phyloP scores from a whole-genome alignment of 2,113 vertebrate genomes.

The Peromyscus californicus region DNA sequence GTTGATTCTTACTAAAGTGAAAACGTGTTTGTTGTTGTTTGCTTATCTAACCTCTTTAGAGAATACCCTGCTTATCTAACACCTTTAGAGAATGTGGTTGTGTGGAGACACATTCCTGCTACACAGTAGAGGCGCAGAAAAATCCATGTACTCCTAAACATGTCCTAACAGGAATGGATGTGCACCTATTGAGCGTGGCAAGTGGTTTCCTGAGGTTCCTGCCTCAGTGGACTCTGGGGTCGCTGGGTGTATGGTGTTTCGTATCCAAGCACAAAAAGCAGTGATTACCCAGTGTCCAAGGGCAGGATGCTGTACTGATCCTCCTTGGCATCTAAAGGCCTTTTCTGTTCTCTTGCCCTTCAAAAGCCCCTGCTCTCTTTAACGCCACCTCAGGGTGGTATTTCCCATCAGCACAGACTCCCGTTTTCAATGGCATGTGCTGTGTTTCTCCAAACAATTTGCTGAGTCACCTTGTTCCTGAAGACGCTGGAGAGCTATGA shows the following conservation, averaged over 20 bases:
- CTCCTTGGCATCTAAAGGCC: background rate
- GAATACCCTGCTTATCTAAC: too few species aligned
- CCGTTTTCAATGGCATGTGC: background rate
- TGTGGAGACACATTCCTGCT: background rate
- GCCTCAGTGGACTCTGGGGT: background rate
- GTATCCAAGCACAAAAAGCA: fast-evolving
- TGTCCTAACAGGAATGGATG: fast-evolving
- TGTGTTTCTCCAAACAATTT: background rate
- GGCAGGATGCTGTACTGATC: fast-evolving
- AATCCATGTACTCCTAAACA: fast-evolving
- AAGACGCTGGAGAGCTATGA: fast-evolving
- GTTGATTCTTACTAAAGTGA: background rate
- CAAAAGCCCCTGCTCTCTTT: fast-evolving
- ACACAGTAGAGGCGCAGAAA: background rate
- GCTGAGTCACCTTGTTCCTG: fast-evolving
- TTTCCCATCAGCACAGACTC: background rate
- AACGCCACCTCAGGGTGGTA: fast-evolving
- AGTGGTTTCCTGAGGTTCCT: background rate
- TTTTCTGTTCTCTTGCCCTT: fast-evolving
- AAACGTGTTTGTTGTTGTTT: background rate
- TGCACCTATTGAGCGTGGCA: fast-evolving
- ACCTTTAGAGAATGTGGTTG: fast-evolving
- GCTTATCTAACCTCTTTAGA: too few species aligned
- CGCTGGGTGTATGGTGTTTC: background rate
- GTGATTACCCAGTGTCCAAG: fast-evolving